These are phyloP conservation scores for Agonopterix subpropinquella DNA, from an alignment of 2,888 invertebrate species.

Conservation along the genomic window DNA sequence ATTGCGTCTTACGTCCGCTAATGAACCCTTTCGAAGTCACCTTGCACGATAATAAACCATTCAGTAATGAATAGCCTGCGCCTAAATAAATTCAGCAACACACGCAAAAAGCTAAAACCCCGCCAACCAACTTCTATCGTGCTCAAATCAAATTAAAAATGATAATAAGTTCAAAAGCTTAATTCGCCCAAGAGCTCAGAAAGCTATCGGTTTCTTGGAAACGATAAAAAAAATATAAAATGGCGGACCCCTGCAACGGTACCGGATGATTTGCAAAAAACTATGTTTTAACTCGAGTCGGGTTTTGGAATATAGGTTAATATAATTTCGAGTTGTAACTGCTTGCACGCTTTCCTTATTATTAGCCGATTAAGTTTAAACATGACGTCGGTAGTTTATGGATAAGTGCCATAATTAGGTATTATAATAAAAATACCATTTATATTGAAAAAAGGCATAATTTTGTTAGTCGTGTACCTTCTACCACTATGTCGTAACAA, in stretches of 20 bases:
- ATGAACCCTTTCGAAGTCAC: no score
- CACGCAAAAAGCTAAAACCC: slow-evolving; percentile 3
- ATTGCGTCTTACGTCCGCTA: background rate
- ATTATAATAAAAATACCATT: no score
- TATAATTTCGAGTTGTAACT: slow-evolving; percentile 20
- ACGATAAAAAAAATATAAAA: slow-evolving; percentile 35
- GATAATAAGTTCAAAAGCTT: slow-evolving; percentile 52
- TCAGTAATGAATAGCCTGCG: slow-evolving; percentile 1
- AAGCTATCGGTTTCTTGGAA: slow-evolving; percentile 36
- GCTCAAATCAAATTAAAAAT: slow-evolving; percentile 47
- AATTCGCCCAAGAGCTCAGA: slow-evolving; percentile 33
- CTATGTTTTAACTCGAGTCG: slow-evolving; percentile 8
- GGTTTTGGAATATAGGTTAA: slow-evolving; percentile 7
- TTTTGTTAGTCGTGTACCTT: no score
- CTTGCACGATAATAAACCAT: background rate
- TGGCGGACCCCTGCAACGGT: slow-evolving; percentile 29
- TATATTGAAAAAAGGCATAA: no score
- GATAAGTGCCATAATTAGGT: no score
- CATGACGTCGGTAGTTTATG: no score
- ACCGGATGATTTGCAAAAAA: slow-evolving; percentile 38
- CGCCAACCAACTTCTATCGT: slow-evolving; percentile 27
- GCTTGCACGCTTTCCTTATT: background rate
- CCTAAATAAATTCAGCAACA: no score
- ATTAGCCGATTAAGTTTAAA: background rate
- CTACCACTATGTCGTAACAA: no score